Conservation (phyloP, 1,140 invertebrate genomes). For the Drosophila dunni region DNA sequence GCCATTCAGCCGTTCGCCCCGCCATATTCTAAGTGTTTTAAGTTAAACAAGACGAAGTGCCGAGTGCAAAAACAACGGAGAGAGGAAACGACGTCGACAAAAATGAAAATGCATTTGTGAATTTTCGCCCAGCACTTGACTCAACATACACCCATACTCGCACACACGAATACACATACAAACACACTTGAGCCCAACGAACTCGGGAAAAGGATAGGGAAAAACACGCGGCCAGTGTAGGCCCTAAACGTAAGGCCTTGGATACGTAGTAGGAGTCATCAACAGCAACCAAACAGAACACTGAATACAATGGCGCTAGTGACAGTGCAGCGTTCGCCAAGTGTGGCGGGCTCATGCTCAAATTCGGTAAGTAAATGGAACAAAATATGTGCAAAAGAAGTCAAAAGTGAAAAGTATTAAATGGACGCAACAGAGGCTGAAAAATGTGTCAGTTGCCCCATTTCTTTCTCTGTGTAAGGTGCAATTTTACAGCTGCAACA, state of each 20-base stretch:
- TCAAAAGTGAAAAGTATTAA: conserved; percentile 14
- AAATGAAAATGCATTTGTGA: conserved; percentile 77
- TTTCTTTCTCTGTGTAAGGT: conserved; percentile 32
- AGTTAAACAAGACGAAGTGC: conserved; percentile 56
- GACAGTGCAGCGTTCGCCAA: conserved; percentile 89
- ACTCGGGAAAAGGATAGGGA: conserved; percentile 55
- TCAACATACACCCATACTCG: conserved; percentile 43
- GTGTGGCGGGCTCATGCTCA: conserved; percentile 88
- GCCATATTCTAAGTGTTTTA: conserved; percentile 47
- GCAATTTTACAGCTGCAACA: conserved; percentile 44
- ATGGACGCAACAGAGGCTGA: neutral
- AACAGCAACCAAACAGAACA: conserved; percentile 32
- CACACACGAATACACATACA: conserved; percentile 36
- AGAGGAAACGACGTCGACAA: conserved; percentile 68
- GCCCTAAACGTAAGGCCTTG: conserved; percentile 40
- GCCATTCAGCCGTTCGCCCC: conserved; percentile 27
- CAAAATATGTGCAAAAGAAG: conserved; percentile 21
- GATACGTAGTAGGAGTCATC: conserved; percentile 41
- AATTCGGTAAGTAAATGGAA: conserved; percentile 75
- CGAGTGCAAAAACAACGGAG: conserved; percentile 75
- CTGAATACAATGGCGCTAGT: conserved; percentile 87
- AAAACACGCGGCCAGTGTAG: conserved; percentile 46
- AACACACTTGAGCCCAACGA: conserved; percentile 38
- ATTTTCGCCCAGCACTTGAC: conserved; percentile 58
- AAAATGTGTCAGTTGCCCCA: conserved; percentile 38